Percentiles rank a stretch among this genome's conserved stretches.
These are phyloP conservation scores for Graphium colonna DNA, from an alignment of 2,888 invertebrate species.

Conservation along the genomic window DNA sequence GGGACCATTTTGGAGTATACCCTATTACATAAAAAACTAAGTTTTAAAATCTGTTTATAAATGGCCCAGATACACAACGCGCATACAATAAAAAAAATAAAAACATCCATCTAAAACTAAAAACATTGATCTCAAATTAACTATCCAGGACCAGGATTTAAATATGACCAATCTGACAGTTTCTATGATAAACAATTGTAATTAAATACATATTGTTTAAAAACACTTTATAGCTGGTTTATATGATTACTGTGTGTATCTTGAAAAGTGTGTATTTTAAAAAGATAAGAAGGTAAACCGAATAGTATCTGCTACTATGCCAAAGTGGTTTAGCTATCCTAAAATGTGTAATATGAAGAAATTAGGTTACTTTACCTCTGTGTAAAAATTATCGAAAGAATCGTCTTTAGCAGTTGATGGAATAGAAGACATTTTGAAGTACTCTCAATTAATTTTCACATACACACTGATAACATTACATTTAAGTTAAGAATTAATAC, in stretches of 20 bases:
- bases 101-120: no score
- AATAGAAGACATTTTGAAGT: conserved; percentile 43
- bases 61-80: no score
- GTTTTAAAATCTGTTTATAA: no score
- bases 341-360: not conserved
- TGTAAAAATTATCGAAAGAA: conserved; percentile 90
- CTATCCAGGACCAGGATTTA: no score
- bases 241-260: no score
- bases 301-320: no score
- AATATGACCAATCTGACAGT: not conserved
- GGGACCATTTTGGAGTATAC: no score
- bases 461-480: not conserved
- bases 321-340: not conserved
- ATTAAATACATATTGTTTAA: not conserved
- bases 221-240: conserved; percentile 22
- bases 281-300: no score
- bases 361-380: conserved; percentile 82
- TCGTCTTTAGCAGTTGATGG: conserved; percentile 77
- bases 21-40: no score
- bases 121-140: no score
- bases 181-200: not conserved
- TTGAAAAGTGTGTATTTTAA: no score
- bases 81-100: no score
- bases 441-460: not conserved
- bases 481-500: conserved; percentile 7